Evolutionary conservation across 2,113 vertebrate species (phyloP).

Genomic region (Panthera leo): DNA sequence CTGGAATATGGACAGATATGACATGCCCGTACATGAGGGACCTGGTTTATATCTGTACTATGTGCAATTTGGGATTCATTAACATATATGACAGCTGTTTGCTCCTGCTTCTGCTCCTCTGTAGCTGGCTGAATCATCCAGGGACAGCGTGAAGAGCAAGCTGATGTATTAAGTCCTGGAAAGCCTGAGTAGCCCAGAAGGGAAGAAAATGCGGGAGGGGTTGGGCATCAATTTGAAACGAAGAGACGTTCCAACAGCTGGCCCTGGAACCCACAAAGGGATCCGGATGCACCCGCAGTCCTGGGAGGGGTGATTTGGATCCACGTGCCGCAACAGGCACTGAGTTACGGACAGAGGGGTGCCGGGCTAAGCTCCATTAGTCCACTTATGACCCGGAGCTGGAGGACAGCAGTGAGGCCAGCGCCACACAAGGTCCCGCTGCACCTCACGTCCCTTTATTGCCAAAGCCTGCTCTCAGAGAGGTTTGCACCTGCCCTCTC

Average conservation of each 20-base stretch:
- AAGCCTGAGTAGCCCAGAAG: background rate
- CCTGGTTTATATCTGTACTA: too few relatives aligned
- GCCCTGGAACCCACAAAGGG: conserved; percentile 10
- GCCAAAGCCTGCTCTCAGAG: conserved; percentile 60
- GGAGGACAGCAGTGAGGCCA: conserved; percentile 60
- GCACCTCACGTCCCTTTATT: conserved; percentile 74
- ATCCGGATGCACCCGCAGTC: background rate
- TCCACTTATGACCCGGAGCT: conserved; percentile 73
- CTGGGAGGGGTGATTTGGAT: background rate
- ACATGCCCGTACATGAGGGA: fast-evolving
- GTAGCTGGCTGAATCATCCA: background rate
- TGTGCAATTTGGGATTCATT: background rate
- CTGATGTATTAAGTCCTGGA: background rate
- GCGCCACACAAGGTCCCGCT: conserved; percentile 57
- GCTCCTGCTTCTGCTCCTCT: fast-evolving
- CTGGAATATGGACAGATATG: fast-evolving
- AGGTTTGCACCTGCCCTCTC: conserved; percentile 48
- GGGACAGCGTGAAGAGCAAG: background rate
- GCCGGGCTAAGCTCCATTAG: conserved; percentile 57
- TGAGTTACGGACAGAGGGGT: conserved; percentile 53
- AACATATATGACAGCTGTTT: background rate
- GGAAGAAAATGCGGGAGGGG: background rate
- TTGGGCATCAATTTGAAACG: background rate
- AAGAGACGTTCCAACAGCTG: conserved; percentile 1
- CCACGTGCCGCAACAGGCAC: background rate